Base-by-base conservation (phyloP, 2,888 invertebrate genomes). In the Venusia cambrica region DNA sequence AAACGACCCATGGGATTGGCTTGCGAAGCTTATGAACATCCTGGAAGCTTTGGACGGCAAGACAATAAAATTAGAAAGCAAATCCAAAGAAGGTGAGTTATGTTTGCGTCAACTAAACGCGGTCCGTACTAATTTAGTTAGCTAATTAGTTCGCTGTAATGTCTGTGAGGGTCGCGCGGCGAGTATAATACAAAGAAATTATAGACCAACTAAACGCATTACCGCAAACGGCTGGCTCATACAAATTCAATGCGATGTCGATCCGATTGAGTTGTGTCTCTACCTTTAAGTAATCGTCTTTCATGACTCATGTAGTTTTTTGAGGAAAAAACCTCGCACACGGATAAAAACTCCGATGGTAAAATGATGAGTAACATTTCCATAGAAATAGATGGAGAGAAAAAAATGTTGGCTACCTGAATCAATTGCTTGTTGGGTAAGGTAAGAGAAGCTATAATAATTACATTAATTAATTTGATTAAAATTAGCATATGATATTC, bases 1-100 rank as follows among this genome's bases (percentile, higher is more conserved):
- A 41, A 92, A 89, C 51, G 94, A 95, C 76, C 92, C 93, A 5
- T 96, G 95, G 95, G 90, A 89, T 60, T 90, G 92, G 69, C 83
- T 94, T 37, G 94, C 95, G 21, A 90, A 90, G 42, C 88, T 95
- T 57, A 94, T 94, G 84, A 95, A 93, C 66, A 89, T 92, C 34
- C 75, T 94, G 55, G 93, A 93, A 74, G 89, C 89, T 65, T 78
- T 92, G 45, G 90, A 92, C 57, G 90, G 90, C 57, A 88, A 85
- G 54, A 67, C 85, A 25, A 73, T 88, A 46, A 64, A 88, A 50
- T 76, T 92, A 38, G 89, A 89, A 62, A 74, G 73, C 28, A 87
- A 84, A 64, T 57, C 67, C 40, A 83, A 79, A 63, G 88, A 89
- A 71, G 89, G 89, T 89, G 61, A 72, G 75, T 44, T 20, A 26